Percentiles rank a stretch among this genome's conserved stretches.
Conservation (phyloP, 2,797 vertebrate genomes). For the Triplophysa yarkandensis region DNA sequence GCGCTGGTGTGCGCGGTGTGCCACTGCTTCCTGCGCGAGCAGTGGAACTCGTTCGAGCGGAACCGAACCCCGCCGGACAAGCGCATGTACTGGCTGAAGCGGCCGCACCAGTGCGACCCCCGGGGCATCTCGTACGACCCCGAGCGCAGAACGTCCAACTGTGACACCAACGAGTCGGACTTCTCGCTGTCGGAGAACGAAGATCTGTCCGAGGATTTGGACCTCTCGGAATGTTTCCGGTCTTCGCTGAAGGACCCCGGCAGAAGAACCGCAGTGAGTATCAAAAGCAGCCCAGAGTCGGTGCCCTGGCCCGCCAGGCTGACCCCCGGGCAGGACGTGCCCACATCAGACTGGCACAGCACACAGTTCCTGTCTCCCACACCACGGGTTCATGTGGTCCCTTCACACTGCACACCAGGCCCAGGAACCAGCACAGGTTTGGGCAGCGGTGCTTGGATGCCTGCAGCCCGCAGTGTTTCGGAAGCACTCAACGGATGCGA, state of each 20-base stretch:
- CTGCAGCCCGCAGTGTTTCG: constrained; percentile 55
- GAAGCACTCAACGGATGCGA: constrained; percentile 74
- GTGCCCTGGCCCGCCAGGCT: constrained; percentile 66
- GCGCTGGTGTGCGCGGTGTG: constrained; percentile 92
- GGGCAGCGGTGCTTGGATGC: constrained; percentile 74
- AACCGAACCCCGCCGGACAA: constrained; percentile 92
- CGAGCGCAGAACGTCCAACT: constrained; percentile 71
- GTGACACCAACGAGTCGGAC: constrained; percentile 81
- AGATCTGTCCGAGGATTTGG: constrained; percentile 84
- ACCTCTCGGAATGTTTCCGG: constrained; percentile 66
- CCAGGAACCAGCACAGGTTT: constrained; percentile 76
- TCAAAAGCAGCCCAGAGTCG: constrained; percentile 76
- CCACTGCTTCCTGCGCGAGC: constrained; percentile 91
- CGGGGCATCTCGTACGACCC: constrained; percentile 77
- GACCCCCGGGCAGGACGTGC: constrained; percentile 66
- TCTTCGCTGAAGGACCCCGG: constrained; percentile 63
- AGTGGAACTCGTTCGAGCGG: constrained; percentile 96
- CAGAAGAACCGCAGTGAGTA: constrained; percentile 67
- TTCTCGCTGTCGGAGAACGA: constrained; percentile 90
- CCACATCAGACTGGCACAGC: constrained; percentile 67
- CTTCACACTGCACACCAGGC: constrained; percentile 69
- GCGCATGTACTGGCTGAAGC: constrained; percentile 96
- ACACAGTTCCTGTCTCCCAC: constrained; percentile 69
- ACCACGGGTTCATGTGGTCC: constrained; percentile 66
- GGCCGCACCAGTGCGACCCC: constrained; percentile 92